These are phyloP conservation scores for Amblyteles armatorius DNA, from an alignment of 2,888 invertebrate species.

Conservation along the genomic window DNA sequence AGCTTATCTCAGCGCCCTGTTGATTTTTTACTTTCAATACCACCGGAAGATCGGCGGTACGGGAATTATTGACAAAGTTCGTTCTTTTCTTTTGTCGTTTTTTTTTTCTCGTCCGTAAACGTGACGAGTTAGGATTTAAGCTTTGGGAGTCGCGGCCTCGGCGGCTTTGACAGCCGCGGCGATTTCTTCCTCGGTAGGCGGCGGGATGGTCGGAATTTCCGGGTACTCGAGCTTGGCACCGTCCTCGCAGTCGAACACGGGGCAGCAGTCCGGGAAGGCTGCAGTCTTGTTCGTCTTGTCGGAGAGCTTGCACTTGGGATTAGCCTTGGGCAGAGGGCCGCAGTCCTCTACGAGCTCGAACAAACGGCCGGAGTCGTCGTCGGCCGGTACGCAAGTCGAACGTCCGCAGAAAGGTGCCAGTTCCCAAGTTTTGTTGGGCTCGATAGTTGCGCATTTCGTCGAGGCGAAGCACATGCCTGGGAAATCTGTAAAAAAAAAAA, in stretches of 20 bases:
- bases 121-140: slow-evolving; percentile 61
- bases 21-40: slow-evolving; percentile 12
- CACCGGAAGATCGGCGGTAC: slow-evolving; percentile 26
- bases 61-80: slow-evolving; percentile 30
- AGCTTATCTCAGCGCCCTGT: slow-evolving; percentile 25
- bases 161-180: slow-evolving; percentile 79
- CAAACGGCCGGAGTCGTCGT: slow-evolving; percentile 91
- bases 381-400: slow-evolving; percentile 93
- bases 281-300: slow-evolving; percentile 96
- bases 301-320: slow-evolving; percentile 94
- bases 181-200: slow-evolving; percentile 83
- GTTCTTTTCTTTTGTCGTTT: slow-evolving; percentile 16
- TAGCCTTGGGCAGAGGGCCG: slow-evolving; percentile 94
- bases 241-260: slow-evolving; percentile 93
- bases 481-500: slow-evolving; percentile 88
- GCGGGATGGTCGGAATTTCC: slow-evolving; percentile 88
- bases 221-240: slow-evolving; percentile 95
- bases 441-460: slow-evolving; percentile 94
- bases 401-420: slow-evolving; percentile 96
- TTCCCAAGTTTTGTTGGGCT: slow-evolving; percentile 94
- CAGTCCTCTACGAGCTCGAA: slow-evolving; percentile 95
- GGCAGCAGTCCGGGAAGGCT: slow-evolving; percentile 94
- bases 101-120: slow-evolving; percentile 1
- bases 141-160: slow-evolving; percentile 69
- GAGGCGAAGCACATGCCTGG: slow-evolving; percentile 97